Base-by-base conservation (phyloP, 2,888 invertebrate species). In the Abrostola tripartita region DNA sequence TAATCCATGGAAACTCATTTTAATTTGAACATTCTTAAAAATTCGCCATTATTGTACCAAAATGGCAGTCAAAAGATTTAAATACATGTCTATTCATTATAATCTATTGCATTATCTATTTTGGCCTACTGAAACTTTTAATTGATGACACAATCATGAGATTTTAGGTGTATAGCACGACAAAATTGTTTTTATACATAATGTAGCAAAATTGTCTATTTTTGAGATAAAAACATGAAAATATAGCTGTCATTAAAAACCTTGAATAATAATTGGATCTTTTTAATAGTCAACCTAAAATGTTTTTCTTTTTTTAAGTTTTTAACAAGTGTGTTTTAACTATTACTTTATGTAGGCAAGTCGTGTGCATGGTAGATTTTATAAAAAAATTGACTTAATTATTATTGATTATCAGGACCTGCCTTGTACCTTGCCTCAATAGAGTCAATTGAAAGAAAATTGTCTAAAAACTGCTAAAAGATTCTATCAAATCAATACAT, bases 401-500 rank as follows among this genome's bases (percentile, higher is more conserved):
- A 35, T 40, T 36, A 50, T 38, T 55, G 9, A 47, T 57, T 65
- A 52, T 24, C 10, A 68, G 57, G 54, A 50, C 65, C 61, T 57
- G 69, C 65, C 76, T 68, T 53, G 55, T 42, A 50, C 52, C 38
- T 58, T 37, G 55, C 59, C 61, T 70, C 54, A 76, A 76, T 47
- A 77, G 62, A 67, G 65, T 62, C 51, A 64, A 61, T 58, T 56
- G n/a, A 70, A 65, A 61, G 42, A 72, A 73, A 56, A 41, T 49
- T 11, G 9, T 68, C 35, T 35, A 66, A 71, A 77, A 76, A 61
- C 2, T 60, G 57, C 60, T 76, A 66, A 65, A 68, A 61, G 42
- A 51, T 67, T 64, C 35, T 69, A 76, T 65, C 73, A 76, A 76
- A 79, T 61, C 56, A 62, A 53, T 58, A 54, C 36, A 56, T 56